These are phyloP conservation scores for Anisognathus igniventris DNA, from an alignment of 2,797 vertebrate species.

Conservation along the genomic window DNA sequence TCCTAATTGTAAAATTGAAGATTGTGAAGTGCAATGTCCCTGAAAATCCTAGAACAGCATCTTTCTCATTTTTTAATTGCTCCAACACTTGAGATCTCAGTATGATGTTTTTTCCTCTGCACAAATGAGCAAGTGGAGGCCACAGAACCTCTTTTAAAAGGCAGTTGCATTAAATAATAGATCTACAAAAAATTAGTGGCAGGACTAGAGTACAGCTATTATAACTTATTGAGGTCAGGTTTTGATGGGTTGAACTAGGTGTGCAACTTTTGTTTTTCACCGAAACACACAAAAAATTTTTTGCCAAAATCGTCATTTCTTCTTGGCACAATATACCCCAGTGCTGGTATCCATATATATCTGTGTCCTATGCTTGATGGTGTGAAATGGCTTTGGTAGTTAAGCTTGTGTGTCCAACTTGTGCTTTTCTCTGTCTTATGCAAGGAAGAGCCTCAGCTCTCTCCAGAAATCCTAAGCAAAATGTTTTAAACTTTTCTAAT, in stretches of 20 bases:
- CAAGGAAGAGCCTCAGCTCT: background rate
- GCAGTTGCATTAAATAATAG: slow-evolving; percentile 71
- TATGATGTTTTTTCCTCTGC: slow-evolving; percentile 57
- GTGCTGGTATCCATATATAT: background rate
- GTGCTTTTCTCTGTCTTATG: background rate
- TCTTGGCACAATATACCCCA: background rate
- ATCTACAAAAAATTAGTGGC: slow-evolving; percentile 21
- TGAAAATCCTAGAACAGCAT: slow-evolving; percentile 66
- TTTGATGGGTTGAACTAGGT: background rate
- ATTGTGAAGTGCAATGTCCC: slow-evolving; percentile 75
- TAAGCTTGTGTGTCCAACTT: background rate
- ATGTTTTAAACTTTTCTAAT: background rate
- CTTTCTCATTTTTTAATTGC: slow-evolving; percentile 75
- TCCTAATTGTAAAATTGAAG: slow-evolving; percentile 75
- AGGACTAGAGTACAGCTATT: background rate
- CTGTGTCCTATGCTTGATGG: background rate
- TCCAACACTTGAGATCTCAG: slow-evolving; percentile 72
- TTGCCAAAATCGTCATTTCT: background rate
- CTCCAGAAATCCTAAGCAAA: background rate
- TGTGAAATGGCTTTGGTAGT: background rate
- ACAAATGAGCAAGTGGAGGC: slow-evolving; percentile 64
- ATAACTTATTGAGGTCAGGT: background rate
- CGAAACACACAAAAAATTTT: background rate
- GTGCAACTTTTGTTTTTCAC: background rate
- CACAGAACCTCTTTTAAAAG: slow-evolving; percentile 64